phyloP scores from a whole-genome alignment of 2,797 vertebrate genomes.

The Phalanger gymnotis region DNA sequence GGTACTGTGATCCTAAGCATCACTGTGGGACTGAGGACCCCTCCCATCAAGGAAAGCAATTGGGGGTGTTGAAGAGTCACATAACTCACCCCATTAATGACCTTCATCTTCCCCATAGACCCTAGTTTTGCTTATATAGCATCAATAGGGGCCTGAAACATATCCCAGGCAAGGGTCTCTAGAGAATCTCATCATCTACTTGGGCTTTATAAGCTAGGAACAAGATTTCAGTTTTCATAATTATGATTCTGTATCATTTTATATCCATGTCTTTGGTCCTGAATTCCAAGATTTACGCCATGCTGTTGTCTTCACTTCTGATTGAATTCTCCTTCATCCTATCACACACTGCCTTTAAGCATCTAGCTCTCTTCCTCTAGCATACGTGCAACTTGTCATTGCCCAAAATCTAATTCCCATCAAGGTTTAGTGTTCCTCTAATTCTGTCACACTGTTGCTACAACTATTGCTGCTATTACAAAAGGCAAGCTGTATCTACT shows the following conservation, averaged over 20 bases:
- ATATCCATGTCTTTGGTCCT: not conserved
- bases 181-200: not conserved
- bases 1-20: no score
- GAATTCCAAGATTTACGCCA: not conserved
- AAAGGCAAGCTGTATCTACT: not conserved
- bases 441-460: not conserved
- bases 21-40: not conserved
- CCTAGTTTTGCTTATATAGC: not conserved
- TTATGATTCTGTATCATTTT: not conserved
- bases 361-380: not conserved
- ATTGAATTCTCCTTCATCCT: not conserved
- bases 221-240: not conserved
- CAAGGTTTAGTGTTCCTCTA: no score
- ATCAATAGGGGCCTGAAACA: not conserved
- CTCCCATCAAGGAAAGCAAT: not conserved
- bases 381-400: not conserved
- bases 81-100: not conserved
- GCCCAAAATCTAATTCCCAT: not conserved
- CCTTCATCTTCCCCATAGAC: no score
- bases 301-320: no score
- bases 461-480: not conserved
- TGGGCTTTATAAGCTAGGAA: not conserved
- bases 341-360: not conserved
- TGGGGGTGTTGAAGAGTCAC: not conserved
- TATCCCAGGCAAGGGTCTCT: not conserved